Conservation (phyloP, 2,888 invertebrate species). For the Lamproptera curius region DNA sequence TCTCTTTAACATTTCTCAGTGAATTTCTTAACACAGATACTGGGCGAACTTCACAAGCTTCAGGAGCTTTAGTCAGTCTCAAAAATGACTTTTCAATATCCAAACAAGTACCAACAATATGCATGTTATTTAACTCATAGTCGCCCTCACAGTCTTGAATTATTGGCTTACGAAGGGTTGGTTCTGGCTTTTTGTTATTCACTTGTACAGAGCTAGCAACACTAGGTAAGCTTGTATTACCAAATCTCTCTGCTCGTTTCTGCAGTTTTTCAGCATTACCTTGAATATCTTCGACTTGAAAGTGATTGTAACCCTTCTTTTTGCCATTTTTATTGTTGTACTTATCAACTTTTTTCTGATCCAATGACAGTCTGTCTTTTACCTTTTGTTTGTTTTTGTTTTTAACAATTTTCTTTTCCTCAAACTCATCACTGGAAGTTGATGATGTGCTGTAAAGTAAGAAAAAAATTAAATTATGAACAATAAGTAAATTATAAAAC, state of each 20-base stretch:
- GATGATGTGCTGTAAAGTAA: conserved; percentile 70
- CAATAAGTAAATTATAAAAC: conserved; percentile 2
- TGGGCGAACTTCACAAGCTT: conserved; percentile 94
- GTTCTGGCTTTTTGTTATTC: conserved; percentile 49
- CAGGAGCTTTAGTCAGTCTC: conserved; percentile 96
- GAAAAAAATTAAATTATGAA: conserved; percentile 18
- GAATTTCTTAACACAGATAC: conserved; percentile 90
- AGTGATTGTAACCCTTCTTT: conserved; percentile 82
- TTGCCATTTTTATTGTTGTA: conserved; percentile 72
- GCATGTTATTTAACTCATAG: conserved; percentile 91
- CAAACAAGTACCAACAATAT: conserved; percentile 95
- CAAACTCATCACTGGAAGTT: conserved; percentile 73
- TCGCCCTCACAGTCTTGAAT: conserved; percentile 82
- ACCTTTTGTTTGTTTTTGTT: conserved; percentile 71
- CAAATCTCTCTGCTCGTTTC: conserved; percentile 94
- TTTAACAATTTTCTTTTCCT: conserved; percentile 65
- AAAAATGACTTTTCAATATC: conserved; percentile 98
- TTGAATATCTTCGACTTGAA: conserved; percentile 81
- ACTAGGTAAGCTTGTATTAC: conserved; percentile 68
- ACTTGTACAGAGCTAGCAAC: conserved; percentile 66
- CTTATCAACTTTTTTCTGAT: conserved; percentile 62
- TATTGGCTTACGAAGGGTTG: conserved; percentile 48
- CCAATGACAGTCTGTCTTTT: conserved; percentile 76
- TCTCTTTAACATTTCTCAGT: conserved; percentile 92
- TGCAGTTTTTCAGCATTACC: conserved; percentile 88